Conservation (phyloP, 2,888 invertebrate genomes). For the Psococerastis gibbosa region DNA sequence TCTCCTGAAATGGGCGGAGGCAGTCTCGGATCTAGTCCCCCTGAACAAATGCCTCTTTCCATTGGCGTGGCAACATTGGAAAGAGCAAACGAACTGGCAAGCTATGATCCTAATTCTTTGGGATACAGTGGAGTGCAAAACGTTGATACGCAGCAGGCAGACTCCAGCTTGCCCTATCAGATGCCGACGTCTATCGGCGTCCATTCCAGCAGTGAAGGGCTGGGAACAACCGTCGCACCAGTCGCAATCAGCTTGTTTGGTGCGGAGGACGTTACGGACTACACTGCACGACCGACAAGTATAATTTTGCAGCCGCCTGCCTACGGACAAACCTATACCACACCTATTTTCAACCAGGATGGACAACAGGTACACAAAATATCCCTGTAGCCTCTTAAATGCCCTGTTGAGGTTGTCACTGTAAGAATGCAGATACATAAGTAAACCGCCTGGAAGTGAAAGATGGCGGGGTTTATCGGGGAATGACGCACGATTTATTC, state of each 20-base stretch:
- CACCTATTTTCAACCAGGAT: slow-evolving; percentile 5
- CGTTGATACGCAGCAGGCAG: background rate
- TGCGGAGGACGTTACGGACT: background rate
- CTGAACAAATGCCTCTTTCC: too few species aligned
- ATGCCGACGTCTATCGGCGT: background rate
- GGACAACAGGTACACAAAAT: slow-evolving; percentile 10
- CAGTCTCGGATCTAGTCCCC: slow-evolving; percentile 17
- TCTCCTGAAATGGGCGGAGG: too few species aligned
- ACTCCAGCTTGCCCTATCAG: background rate
- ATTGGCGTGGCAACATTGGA: too few species aligned
- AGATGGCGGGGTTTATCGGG: too few species aligned
- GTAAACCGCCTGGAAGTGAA: too few species aligned
- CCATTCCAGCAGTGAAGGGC: background rate
- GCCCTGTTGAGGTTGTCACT: too few species aligned
- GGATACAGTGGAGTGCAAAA: too few species aligned
- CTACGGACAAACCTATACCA: background rate
- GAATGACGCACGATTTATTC: too few species aligned
- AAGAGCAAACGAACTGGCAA: too few species aligned
- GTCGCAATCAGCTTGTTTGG: background rate
- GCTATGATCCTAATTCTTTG: too few species aligned
- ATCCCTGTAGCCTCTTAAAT: too few species aligned
- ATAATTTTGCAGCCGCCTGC: slow-evolving; percentile 34
- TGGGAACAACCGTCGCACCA: background rate
- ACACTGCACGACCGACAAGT: slow-evolving; percentile 22
- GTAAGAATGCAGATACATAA: too few species aligned